phyloP scores from a whole-genome alignment of 2,888 invertebrate species.

The Aethes cnicana region DNA sequence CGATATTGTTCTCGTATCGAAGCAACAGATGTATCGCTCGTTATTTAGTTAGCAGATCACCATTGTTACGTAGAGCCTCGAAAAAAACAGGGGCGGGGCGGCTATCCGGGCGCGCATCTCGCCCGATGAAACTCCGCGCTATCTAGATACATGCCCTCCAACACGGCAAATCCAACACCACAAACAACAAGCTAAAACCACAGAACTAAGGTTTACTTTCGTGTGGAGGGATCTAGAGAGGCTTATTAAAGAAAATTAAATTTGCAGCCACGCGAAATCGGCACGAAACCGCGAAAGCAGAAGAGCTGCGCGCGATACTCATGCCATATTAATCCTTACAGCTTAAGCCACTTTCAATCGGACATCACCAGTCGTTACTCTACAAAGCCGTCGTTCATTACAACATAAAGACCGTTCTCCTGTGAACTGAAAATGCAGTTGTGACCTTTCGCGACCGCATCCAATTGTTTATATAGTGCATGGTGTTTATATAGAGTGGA shows the following conservation, averaged over 20 bases:
- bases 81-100: constrained; percentile 80
- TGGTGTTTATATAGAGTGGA: constrained; percentile 76
- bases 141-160: constrained; percentile 76
- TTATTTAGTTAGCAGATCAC: constrained; percentile 82
- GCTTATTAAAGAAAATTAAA: constrained; percentile 82
- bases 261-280: constrained; percentile 75
- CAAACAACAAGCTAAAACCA: constrained; percentile 41
- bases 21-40: constrained; percentile 66
- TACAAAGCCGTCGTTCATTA: constrained; percentile 26
- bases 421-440: constrained; percentile 38
- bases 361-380: constrained; percentile 31
- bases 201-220: constrained; percentile 44
- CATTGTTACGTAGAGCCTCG: constrained; percentile 79
- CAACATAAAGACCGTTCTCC: constrained; percentile 32
- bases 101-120: constrained; percentile 67
- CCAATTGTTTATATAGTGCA: constrained; percentile 71
- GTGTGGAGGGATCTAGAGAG: constrained; percentile 37
- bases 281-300: constrained; percentile 64
- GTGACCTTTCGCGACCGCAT: constrained; percentile 41
- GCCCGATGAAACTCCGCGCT: constrained; percentile 73
- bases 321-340: constrained; percentile 57
- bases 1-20: constrained; percentile 51
- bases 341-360: constrained; percentile 44
- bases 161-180: constrained; percentile 46
- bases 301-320: constrained; percentile 45